A percentile compares a stretch with the other conserved stretches of the same genome.
Conservation (phyloP, 2,797 vertebrate genomes). For the Pempheris klunzingeri region DNA sequence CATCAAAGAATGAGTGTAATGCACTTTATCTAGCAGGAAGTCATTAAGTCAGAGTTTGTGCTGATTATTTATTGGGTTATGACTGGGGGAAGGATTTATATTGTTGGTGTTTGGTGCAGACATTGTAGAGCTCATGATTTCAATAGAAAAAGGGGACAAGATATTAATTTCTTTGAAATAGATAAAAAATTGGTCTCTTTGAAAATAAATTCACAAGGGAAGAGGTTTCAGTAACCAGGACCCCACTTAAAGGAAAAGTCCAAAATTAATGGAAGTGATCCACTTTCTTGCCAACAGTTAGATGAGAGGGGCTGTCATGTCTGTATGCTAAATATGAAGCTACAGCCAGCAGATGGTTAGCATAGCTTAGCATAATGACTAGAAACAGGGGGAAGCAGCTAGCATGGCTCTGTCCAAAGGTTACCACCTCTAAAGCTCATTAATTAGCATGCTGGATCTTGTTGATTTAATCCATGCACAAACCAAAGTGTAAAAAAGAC, state of each 20-base stretch:
- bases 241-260: not conserved
- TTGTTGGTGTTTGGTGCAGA: constrained; percentile 20
- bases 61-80: constrained; percentile 44
- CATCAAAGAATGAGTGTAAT: constrained; percentile 61
- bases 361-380: not conserved
- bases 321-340: not conserved
- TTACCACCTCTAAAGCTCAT: not conserved
- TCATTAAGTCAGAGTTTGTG: constrained; percentile 50
- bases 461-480: not conserved
- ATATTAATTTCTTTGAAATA: constrained; percentile 1
- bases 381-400: not conserved
- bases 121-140: constrained; percentile 39
- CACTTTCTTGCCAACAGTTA: not conserved
- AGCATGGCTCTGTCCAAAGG: not conserved
- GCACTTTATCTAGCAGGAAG: constrained; percentile 66
- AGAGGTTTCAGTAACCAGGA: constrained; percentile 1
- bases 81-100: constrained; percentile 40
- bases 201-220: constrained; percentile 8
- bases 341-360: not conserved
- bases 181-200: not conserved
- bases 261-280: not conserved
- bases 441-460: no score
- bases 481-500: not conserved
- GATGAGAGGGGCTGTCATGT: not conserved
- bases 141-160: constrained; percentile 31